Evolutionary conservation across 2,888 invertebrate species (phyloP).

Genomic region (Stegophylla sp.): DNA sequence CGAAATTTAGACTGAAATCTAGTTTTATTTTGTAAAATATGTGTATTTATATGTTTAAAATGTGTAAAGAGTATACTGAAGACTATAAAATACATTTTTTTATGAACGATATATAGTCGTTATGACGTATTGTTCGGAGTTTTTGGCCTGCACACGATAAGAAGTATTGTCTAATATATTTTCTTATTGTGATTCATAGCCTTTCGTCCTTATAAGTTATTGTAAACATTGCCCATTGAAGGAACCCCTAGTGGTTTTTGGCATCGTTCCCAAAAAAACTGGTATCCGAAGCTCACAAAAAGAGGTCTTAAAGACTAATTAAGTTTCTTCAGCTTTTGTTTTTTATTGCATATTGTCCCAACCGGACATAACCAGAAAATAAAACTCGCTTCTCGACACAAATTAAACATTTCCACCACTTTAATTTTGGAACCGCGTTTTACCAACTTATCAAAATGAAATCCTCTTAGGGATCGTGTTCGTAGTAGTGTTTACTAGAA

Average conservation of each 20-base stretch:
- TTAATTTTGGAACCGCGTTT: constrained; percentile 30
- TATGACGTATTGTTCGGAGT: constrained; percentile 34
- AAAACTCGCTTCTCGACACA: constrained; percentile 30
- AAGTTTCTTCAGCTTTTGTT: constrained; percentile 32
- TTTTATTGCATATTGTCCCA: constrained; percentile 21
- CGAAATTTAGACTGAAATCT: neutral
- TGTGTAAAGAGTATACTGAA: neutral
- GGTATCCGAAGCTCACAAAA: constrained; percentile 24
- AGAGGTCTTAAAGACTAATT: constrained; percentile 51
- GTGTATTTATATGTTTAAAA: constrained; percentile 42
- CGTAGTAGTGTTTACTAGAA: neutral
- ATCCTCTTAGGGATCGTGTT: neutral
- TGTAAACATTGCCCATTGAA: constrained; percentile 45
- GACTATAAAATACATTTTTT: constrained; percentile 33
- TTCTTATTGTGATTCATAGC: constrained; percentile 45
- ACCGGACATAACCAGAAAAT: constrained; percentile 10
- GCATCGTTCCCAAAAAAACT: constrained; percentile 49
- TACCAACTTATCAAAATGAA: constrained; percentile 34
- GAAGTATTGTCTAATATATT: constrained; percentile 48
- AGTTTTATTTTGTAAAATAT: constrained; percentile 2
- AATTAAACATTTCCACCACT: constrained; percentile 41
- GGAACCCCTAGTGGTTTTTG: constrained; percentile 37
- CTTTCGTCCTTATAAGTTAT: constrained; percentile 38
- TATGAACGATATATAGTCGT: constrained; percentile 11
- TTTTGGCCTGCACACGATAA: constrained; percentile 38